Evolutionary conservation across 2,797 vertebrate genomes (phyloP), one percentile per base, ranked within the genome.

Genomic region (Enteromius fasciolatus): DNA sequence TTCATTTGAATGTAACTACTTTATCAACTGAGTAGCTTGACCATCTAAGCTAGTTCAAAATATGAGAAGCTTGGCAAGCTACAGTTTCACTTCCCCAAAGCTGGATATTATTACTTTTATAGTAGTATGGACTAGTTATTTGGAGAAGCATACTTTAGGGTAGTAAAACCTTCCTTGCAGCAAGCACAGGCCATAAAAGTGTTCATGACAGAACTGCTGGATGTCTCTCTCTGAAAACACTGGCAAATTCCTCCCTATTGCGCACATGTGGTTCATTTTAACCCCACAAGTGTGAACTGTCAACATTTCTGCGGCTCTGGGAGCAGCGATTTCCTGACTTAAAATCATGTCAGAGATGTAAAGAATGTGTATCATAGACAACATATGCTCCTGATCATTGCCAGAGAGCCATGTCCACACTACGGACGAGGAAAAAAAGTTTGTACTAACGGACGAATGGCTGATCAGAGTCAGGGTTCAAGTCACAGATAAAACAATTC

Each of bases 211-310:
- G 73, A 83, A 48, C 73, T 68, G 64, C 41, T 76, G 73, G 81
- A 77, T 46, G 64, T 54, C 74, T 83, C 66, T 25, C 63, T 77
- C 74, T 61, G 17, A 57, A 76, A 68, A 81, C 70, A 83, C 52
- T 33, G 64, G 64, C 20, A 61, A 52, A 76, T 77, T 77, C 81
- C 66, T 83, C 81, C 66, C 64, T 76, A 67, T 57, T 83, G 81
- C 39, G 52, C 74, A 83, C 81, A 83, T 83, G 78, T 63, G 46
- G 81, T 80, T 85, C 78, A 82, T 83, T 88, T 86, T 86, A 85
- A 80, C 75, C 78, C 48, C 83, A 18, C 85, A 83, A 83, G 76
- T 86, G 83, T 79, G 83, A 61, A 86, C 23, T 57, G 66, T 83
- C 74, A 78, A 72, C 74, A 82, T 76, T 68, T 83, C 81, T 68